Conservation (phyloP, 2,797 vertebrate genomes). For the Gymnodraco acuticeps region DNA sequence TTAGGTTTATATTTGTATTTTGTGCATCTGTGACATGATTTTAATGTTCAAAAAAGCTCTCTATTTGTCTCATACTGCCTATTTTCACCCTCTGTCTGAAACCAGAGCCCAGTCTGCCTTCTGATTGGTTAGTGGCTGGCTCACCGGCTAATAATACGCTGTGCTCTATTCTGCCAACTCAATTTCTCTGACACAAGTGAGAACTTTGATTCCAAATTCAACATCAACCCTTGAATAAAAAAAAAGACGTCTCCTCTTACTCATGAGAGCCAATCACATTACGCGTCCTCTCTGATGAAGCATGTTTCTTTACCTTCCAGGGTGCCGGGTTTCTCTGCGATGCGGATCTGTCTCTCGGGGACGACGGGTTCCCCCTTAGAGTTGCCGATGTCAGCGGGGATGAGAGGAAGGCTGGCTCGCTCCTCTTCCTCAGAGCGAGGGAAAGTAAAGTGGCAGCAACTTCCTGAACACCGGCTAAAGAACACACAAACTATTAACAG, state of each 20-base stretch:
- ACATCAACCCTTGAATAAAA: conserved; percentile 3
- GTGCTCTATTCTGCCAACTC: background rate
- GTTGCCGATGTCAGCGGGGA: conserved; percentile 96
- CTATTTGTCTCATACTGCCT: too few species aligned
- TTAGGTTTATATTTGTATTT: too few species aligned
- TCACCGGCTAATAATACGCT: background rate
- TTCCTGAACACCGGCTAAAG: conserved; percentile 90
- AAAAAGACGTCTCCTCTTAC: background rate
- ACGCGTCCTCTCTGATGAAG: background rate
- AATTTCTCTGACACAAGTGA: conserved; percentile 1
- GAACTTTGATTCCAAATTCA: background rate
- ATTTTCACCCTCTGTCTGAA: background rate
- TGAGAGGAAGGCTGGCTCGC: conserved; percentile 83
- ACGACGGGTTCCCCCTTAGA: conserved; percentile 96
- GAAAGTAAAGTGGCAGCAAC: conserved; percentile 94
- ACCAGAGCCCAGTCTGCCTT: background rate
- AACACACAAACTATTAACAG: background rate
- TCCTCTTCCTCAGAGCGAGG: conserved; percentile 94
- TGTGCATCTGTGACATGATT: too few species aligned
- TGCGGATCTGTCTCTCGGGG: conserved; percentile 95
- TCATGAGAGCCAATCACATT: conserved; percentile 1
- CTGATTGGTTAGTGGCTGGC: too few species aligned
- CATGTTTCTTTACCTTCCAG: conserved; percentile 86
- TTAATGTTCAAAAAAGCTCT: too few species aligned
- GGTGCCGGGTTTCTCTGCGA: conserved; percentile 93